Base-by-base conservation (phyloP, 2,113 vertebrate genomes). In the Aptenodytes forsteri region DNA sequence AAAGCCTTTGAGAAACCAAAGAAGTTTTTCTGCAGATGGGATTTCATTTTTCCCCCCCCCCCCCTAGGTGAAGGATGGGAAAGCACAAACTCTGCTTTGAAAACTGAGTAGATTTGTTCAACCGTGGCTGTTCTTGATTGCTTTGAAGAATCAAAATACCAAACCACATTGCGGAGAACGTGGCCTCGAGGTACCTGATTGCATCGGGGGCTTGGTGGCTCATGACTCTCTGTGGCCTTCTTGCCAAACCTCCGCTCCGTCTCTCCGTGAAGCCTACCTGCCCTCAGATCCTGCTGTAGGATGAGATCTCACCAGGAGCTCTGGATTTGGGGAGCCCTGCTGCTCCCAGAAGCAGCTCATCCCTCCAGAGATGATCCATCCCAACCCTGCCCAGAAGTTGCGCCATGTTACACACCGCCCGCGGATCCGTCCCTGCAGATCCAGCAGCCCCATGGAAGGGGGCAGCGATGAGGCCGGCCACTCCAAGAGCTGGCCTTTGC, bases 391-490 rank as follows among this genome's bases (percentile, higher is more conserved):
- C 75, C 54, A 64, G 72, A 29, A 50, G 38, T 0, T 18, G 25
- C n/a, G 8, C 27, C 32, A 0, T 2, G 14, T 12, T 5, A 11
- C 54, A 1, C 14, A 0, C 16, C 42, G 15, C 42, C 52, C 42
- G 0, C 1, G 34, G 73, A 5, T 14, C 27, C 5, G 8, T 23
- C 27, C 58, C 64, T 29, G 38, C 2, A 7, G 54, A 16, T 11
- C 56, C 16, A 17, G 42, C 19, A 2, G 22, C 21, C 50, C 40
- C 25, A 0, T 2, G 12, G 29, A 16, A 8, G 11, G 47, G 21
- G 19, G 16, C 8, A 8, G 19, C 0, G 65, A 18, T 40, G 62
- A 83, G 40, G 6, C 32, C 16, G 62, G 4, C 9, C 23, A 8
- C 52, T 17, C 66, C 58, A 5, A 3, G 83, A 36, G 32, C 38